These are phyloP conservation scores for Amphibalanus amphitrite DNA, from an alignment of 1,140 invertebrate species.

Conservation along the genomic window DNA sequence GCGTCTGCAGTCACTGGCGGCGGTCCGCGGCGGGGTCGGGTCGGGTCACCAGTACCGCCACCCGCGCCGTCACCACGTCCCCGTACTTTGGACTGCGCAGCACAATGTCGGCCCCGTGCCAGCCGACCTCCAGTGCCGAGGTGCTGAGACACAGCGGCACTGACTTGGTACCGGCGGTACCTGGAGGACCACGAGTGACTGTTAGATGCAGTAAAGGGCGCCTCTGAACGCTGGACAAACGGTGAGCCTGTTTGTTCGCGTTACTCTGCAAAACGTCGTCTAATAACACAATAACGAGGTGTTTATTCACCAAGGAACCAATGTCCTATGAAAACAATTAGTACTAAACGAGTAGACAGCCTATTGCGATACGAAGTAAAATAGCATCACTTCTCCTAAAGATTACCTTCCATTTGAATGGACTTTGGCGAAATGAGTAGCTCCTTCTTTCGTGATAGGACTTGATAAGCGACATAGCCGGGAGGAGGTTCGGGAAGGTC, in stretches of 20 bases:
- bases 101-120: not conserved
- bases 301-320: not conserved
- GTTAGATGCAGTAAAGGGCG: no score
- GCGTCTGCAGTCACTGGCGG: no score
- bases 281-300: not conserved
- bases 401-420: not conserved
- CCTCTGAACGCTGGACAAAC: no score
- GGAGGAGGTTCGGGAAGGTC: not conserved
- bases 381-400: no score
- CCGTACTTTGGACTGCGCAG: not conserved
- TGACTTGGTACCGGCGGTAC: not conserved
- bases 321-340: no score
- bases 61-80: not conserved
- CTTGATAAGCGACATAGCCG: not conserved
- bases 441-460: not conserved
- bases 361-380: no score
- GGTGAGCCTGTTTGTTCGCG: no score
- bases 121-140: not conserved
- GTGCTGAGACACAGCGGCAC: not conserved
- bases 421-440: not conserved
- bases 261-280: no score
- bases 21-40: no score
- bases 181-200: not conserved
- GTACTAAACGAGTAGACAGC: no score
- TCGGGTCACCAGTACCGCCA: not conserved